Evolutionary conservation across 1,140 invertebrate genomes (phyloP).

Genomic region (Pinna nobilis): DNA sequence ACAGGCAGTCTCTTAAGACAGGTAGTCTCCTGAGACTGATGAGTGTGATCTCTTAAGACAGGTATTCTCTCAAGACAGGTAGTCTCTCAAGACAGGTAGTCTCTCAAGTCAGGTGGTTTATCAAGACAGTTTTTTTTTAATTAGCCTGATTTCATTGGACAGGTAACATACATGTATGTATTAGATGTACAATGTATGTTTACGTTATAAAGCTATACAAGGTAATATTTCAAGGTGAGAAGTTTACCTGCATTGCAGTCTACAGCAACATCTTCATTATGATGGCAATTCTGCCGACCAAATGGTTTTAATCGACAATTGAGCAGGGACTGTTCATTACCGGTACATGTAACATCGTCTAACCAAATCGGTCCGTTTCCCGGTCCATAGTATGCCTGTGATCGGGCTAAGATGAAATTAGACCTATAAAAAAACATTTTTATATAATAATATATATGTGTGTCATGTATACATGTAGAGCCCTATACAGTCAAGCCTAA

Average conservation of each 20-base stretch:
- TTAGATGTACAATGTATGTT: not conserved
- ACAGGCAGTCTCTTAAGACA: too few species aligned
- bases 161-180: too few species aligned
- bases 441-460: too few species aligned
- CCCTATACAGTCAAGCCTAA: too few species aligned
- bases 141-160: too few species aligned
- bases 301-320: conserved; percentile 85
- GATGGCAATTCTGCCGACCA: conserved; percentile 83
- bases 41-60: too few species aligned
- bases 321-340: conserved; percentile 81
- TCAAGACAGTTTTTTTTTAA: too few species aligned
- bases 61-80: too few species aligned
- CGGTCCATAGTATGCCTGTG: conserved; percentile 71
- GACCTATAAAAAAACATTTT: conserved; percentile 7
- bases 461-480: too few species aligned
- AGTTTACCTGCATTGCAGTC: conserved; percentile 48
- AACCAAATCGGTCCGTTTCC: conserved; percentile 78
- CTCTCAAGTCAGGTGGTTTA: too few species aligned
- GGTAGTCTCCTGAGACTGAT: too few species aligned
- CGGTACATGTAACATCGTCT: conserved; percentile 83
- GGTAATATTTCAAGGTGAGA: not conserved
- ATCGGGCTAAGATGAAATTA: conserved; percentile 30
- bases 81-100: too few species aligned
- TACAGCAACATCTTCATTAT: conserved; percentile 78
- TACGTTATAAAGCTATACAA: not conserved